Base-by-base conservation (phyloP, 2,797 vertebrate genomes). In the Rhadinocentrus ornatus region DNA sequence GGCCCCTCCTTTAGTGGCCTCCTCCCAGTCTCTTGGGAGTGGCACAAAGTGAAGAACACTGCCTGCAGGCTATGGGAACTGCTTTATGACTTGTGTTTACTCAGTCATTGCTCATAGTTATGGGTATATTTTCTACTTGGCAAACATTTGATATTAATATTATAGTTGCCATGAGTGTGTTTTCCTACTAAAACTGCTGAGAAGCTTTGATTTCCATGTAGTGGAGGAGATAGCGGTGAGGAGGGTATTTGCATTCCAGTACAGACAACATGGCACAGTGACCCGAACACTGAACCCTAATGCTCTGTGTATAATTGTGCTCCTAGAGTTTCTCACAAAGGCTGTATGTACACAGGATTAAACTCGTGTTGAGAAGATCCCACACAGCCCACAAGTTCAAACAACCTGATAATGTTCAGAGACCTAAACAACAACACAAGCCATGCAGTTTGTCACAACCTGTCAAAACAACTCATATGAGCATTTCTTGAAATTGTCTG, bases 21-120 rank as follows among this genome's bases (percentile, higher is more conserved):
- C 66, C 83, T 85, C 88, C 88, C 89, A 68, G 66, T 16, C 82
- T 78, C 71, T 44, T 84, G 89, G 91, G 92, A 90, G 93, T 89
- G 90, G 91, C 80, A 11, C 68, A 39, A 46, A 26, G 59, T 73
- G 80, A 64, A 85, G 69, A 91, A 88, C 66, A 63, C 66, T 88
- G 83, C 86, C 92, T 74, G 69, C 75, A 77, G 87, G 90, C 88
- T 69, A 80, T 32, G 69, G 82, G 87, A 90, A 89, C 66, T 4
- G 66, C 46, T 82, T n/a, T 62, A 73, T 80, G 85, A 84, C 62
- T 84, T 57, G 60, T 79, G 80, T 88, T 86, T 84, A 81, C 84
- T 86, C 89, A 87, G 77, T n/a, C 31, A 0, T 61, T 50, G 29
- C 78, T 68, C 70, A 59, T 39, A 39, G 50, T 61, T 24, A 34